phyloP scores from a whole-genome alignment of 2,888 invertebrate genomes.

The Athalia circularis region DNA sequence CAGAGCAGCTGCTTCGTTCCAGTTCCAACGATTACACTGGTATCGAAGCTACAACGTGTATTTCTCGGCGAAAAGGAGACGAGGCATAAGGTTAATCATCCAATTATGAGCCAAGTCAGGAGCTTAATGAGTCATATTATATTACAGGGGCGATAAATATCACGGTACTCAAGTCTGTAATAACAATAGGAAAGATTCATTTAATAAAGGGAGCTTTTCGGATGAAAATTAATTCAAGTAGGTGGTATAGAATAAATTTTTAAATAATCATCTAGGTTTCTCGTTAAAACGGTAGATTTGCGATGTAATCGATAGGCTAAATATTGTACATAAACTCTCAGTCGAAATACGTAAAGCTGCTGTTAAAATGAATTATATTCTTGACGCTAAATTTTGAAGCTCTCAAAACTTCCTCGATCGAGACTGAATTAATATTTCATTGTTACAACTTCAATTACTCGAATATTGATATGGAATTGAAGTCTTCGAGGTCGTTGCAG shows the following conservation, averaged over 20 bases:
- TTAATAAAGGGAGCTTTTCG: not conserved
- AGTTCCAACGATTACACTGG: conserved; percentile 31
- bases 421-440: not conserved
- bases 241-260: no score
- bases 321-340: no score
- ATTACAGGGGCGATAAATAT: conserved; percentile 28
- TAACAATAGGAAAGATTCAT: not conserved
- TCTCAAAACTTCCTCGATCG: not conserved
- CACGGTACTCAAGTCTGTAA: not conserved
- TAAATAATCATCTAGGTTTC: no score
- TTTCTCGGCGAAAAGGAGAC: conserved; percentile 9
- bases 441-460: not conserved
- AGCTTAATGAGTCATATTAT: conserved; percentile 49
- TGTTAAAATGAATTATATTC: not conserved
- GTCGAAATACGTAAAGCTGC: not conserved
- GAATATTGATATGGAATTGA: not conserved
- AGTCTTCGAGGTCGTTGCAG: not conserved
- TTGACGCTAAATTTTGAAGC: not conserved
- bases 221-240: not conserved
- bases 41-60: conserved; percentile 6
- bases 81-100: conserved; percentile 46
- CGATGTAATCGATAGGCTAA: no score
- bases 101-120: conserved; percentile 50
- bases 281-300: no score
- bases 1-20: conserved; percentile 7